Evolutionary conservation across 2,888 invertebrate species (phyloP).

Genomic region (Cheilosia vernalis): DNA sequence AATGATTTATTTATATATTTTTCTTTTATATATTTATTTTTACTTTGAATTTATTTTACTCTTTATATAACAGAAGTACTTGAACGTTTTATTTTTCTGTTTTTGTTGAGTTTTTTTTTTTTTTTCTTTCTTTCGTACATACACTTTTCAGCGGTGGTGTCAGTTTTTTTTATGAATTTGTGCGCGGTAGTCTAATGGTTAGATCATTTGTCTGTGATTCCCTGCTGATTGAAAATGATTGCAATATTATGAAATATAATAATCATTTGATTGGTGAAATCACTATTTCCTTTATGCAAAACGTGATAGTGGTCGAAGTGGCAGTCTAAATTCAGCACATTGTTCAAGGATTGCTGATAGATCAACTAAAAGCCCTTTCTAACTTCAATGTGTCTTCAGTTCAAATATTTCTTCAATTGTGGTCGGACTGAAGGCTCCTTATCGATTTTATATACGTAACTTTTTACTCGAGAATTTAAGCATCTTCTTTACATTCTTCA

Average conservation of each 20-base stretch:
- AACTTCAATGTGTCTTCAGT: too few species aligned
- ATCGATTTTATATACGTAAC: too few species aligned
- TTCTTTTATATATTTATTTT: conserved; percentile 26
- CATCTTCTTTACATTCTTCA: too few species aligned
- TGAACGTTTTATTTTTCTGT: conserved; percentile 73
- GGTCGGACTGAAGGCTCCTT: too few species aligned
- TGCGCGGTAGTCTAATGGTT: not conserved
- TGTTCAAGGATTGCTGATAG: too few species aligned
- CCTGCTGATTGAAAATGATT: not conserved
- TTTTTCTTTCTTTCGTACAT: not conserved
- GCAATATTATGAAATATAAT: not conserved
- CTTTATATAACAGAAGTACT: conserved; percentile 46
- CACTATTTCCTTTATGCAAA: too few species aligned
- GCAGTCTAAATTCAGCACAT: too few species aligned
- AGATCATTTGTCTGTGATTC: not conserved
- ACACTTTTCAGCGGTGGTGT: conserved; percentile 55
- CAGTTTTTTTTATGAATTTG: not conserved
- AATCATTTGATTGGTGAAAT: too few species aligned
- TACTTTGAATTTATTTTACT: conserved; percentile 37
- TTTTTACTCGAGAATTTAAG: too few species aligned
- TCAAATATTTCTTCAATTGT: too few species aligned
- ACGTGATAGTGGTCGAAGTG: too few species aligned
- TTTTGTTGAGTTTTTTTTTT: conserved; percentile 61
- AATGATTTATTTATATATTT: conserved; percentile 17
- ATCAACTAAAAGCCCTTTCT: too few species aligned